phyloP scores from a whole-genome alignment of 2,888 invertebrate species.

The Tipula confusa region DNA sequence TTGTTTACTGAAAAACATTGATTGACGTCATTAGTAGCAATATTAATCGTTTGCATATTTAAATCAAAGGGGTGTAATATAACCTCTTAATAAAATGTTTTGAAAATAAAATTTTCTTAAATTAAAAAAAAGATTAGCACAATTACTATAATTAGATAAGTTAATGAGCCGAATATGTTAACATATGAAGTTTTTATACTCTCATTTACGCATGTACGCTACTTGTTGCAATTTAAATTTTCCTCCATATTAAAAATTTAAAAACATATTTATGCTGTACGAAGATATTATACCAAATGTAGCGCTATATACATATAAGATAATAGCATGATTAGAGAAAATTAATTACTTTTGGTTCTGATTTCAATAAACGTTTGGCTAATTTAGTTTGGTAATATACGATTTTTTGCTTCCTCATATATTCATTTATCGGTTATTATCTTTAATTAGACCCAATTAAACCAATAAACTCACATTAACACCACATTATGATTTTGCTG shows the following conservation, averaged over 20 bases:
- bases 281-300: too few relatives aligned
- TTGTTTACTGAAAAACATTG: too few relatives aligned
- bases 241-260: not conserved
- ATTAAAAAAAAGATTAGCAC: not conserved
- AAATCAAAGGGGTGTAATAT: too few relatives aligned
- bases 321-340: not conserved
- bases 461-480: not conserved
- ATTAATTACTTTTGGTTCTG: not conserved
- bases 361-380: not conserved
- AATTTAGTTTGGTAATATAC: not conserved
- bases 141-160: not conserved
- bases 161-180: not conserved
- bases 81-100: too few relatives aligned
- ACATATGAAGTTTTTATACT: not conserved
- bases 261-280: not conserved
- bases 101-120: too few relatives aligned
- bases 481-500: not conserved
- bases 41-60: too few relatives aligned
- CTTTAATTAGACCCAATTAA: not conserved
- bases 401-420: not conserved
- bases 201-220: not conserved
- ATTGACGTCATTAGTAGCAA: too few relatives aligned
- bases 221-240: not conserved
- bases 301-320: not conserved
- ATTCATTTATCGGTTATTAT: not conserved